These are phyloP conservation scores for Idaea biselata DNA, from an alignment of 2,888 invertebrate genomes.

Conservation along the genomic window DNA sequence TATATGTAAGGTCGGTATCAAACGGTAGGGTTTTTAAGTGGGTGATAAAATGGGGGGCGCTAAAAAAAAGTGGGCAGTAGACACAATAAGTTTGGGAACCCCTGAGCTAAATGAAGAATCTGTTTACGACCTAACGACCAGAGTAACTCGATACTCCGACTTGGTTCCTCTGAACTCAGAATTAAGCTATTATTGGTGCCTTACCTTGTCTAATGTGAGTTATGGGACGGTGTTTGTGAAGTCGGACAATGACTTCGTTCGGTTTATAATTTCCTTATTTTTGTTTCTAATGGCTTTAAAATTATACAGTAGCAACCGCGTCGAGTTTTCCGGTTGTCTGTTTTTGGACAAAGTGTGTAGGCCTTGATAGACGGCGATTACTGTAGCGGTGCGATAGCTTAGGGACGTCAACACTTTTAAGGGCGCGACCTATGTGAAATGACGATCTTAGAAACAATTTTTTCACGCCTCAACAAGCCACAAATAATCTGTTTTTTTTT, in stretches of 20 bases:
- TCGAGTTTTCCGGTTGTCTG: background rate
- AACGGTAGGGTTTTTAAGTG: no score
- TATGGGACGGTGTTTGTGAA: background rate
- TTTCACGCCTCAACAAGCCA: no score
- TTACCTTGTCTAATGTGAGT: background rate
- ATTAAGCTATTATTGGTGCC: slow-evolving; percentile 2
- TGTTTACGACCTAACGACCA: slow-evolving; percentile 36
- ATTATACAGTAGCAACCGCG: background rate
- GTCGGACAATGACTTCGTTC: background rate
- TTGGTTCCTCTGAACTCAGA: background rate
- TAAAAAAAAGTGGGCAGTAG: no score
- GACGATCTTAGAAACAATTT: no score
- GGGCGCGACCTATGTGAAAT: no score
- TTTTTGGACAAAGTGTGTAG: background rate
- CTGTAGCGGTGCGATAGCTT: background rate
- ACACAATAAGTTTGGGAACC: no score
- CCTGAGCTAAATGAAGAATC: slow-evolving; percentile 17
- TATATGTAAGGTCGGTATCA: no score
- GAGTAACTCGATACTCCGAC: no score
- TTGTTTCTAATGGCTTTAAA: background rate
- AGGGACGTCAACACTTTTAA: background rate
- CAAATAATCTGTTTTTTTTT: no score
- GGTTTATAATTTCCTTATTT: background rate
- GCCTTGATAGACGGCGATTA: background rate
- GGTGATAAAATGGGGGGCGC: no score